Evolutionary conservation across 2,797 vertebrate genomes (phyloP).

Genomic region (Meda fulgida): DNA sequence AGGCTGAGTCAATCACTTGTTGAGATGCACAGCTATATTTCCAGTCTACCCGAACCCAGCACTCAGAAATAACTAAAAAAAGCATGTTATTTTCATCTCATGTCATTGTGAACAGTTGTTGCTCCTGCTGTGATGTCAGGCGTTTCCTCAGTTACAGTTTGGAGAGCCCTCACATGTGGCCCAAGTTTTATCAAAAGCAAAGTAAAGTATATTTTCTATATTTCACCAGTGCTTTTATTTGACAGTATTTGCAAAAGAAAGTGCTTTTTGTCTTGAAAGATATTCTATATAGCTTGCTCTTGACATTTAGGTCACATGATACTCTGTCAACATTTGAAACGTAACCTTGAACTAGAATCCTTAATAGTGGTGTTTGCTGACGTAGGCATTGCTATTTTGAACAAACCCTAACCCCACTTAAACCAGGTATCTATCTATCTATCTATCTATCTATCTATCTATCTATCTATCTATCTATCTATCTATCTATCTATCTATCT

Average conservation of each 20-base stretch:
- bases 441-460: not conserved
- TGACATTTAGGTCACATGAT: slow-evolving; percentile 23
- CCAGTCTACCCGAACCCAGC: slow-evolving; percentile 49
- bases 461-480: not conserved
- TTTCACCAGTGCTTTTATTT: not conserved
- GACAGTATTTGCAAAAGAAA: not conserved
- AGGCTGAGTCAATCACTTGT: slow-evolving; percentile 78
- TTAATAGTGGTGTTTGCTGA: not conserved
- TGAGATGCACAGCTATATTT: slow-evolving; percentile 44
- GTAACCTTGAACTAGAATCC: slow-evolving; percentile 21
- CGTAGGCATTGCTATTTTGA: not conserved
- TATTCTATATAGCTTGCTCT: slow-evolving; percentile 4
- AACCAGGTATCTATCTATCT: not conserved
- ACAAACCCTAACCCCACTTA: too few species aligned
- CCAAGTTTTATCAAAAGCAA: slow-evolving; percentile 6
- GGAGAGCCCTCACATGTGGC: slow-evolving; percentile 9
- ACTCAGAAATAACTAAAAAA: slow-evolving; percentile 21
- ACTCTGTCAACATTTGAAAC: slow-evolving; percentile 9
- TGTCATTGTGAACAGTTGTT: slow-evolving; percentile 29
- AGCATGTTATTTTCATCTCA: slow-evolving; percentile 40
- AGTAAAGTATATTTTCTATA: not conserved
- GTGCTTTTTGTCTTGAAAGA: not conserved
- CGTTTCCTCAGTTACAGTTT: slow-evolving; percentile 27
- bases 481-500: not conserved
- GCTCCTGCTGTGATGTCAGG: slow-evolving; percentile 49